phyloP scores from a whole-genome alignment of 2,113 vertebrate species.

The Passer montanus region DNA sequence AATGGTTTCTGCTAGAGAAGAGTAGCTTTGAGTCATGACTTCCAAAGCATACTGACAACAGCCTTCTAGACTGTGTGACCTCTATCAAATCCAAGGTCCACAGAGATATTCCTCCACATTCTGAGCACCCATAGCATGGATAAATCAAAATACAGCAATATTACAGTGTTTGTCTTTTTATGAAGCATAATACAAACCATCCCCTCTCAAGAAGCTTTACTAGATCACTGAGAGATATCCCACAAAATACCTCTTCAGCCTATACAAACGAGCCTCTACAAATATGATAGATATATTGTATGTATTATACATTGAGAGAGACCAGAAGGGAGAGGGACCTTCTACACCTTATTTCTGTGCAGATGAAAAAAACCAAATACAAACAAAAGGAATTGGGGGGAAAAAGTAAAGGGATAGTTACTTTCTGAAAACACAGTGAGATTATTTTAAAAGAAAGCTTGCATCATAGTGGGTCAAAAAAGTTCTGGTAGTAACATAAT shows the following conservation, averaged over 20 bases:
- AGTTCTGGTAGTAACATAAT: neutral
- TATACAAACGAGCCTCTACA: neutral
- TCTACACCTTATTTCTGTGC: neutral
- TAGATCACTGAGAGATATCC: neutral
- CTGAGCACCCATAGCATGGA: neutral
- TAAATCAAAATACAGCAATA: slow-evolving; percentile 24
- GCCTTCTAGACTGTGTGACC: neutral
- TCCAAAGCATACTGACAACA: neutral
- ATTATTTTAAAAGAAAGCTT: neutral
- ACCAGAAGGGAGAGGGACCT: neutral
- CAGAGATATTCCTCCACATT: neutral
- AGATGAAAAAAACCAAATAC: neutral
- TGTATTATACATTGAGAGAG: neutral
- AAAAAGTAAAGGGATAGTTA: neutral
- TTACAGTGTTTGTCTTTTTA: neutral
- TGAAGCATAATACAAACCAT: neutral
- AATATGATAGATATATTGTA: neutral
- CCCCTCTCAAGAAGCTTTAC: neutral
- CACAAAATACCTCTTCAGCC: neutral
- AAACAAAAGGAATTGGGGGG: neutral
- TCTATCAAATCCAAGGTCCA: neutral
- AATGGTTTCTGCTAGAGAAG: neutral
- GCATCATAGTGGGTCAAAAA: neutral
- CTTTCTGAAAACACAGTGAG: neutral
- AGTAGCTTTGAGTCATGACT: neutral